Evolutionary conservation across 2,888 invertebrate genomes (phyloP).

Genomic region (Drosophila prostipennis): DNA sequence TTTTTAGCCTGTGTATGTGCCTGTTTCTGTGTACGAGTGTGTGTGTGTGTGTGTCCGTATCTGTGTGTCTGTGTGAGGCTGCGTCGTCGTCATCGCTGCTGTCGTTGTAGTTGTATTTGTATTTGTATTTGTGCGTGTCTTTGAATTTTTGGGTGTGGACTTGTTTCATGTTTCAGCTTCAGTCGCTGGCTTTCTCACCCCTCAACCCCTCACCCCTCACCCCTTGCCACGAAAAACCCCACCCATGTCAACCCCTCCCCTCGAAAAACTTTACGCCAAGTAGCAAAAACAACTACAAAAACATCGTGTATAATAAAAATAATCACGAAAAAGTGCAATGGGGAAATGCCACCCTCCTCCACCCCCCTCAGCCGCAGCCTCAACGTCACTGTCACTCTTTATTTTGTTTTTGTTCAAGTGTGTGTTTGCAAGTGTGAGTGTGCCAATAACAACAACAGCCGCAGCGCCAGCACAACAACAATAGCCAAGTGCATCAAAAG

Average conservation of each 20-base stretch:
- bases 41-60: conserved; percentile 6
- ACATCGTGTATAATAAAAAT: conserved; percentile 8
- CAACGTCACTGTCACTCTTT: conserved; percentile 14
- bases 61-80: conserved; percentile 31
- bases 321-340: conserved; percentile 24
- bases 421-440: conserved; percentile 14
- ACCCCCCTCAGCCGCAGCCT: neutral
- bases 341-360: neutral
- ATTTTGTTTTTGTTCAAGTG: conserved; percentile 44
- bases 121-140: conserved; percentile 63
- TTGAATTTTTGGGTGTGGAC: conserved; percentile 82
- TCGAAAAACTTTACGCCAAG: conserved; percentile 37
- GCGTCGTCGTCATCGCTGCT: conserved; percentile 33
- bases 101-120: conserved; percentile 49
- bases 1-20: conserved; percentile 25
- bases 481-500: conserved; percentile 31
- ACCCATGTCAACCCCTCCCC: neutral
- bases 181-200: conserved; percentile 19
- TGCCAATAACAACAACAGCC: conserved; percentile 13
- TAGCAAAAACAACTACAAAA: conserved; percentile 3
- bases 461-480: conserved; percentile 6
- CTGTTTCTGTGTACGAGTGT: neutral
- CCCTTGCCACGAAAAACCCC: neutral
- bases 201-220: neutral
- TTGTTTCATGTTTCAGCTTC: conserved; percentile 75